A percentile compares a stretch with the other conserved stretches of the same genome.
phyloP scores from a whole-genome alignment of 2,888 invertebrate genomes.

The Achlya flavicornis region DNA sequence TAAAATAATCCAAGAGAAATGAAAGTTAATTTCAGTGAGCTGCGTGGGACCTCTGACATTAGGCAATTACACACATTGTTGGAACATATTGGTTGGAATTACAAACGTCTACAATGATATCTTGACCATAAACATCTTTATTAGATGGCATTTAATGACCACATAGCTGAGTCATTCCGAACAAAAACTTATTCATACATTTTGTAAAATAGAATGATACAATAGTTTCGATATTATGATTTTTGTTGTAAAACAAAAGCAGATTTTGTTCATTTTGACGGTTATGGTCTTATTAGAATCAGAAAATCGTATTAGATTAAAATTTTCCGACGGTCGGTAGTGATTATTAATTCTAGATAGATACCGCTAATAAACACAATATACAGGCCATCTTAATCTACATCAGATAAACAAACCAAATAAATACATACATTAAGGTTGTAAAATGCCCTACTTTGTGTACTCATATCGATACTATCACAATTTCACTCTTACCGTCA shows the following conservation, averaged over 20 bases:
- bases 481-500: conserved; percentile 37
- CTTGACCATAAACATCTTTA: conserved; percentile 43
- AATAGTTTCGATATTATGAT: not conserved
- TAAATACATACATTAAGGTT: not conserved
- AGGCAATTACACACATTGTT: conserved; percentile 63
- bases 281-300: not conserved
- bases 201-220: not conserved
- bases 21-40: conserved; percentile 31
- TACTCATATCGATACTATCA: conserved; percentile 19
- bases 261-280: not conserved
- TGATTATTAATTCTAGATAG: not conserved
- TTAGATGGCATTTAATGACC: conserved; percentile 37
- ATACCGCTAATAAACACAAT: not conserved
- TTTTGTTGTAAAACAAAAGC: not conserved
- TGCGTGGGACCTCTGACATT: conserved; percentile 56
- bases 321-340: not conserved
- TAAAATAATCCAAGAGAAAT: conserved; percentile 36
- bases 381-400: not conserved
- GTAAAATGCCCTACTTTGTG: not conserved
- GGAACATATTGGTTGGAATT: conserved; percentile 41
- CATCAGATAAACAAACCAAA: not conserved
- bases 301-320: not conserved
- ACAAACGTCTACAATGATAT: conserved; percentile 31
- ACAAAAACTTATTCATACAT: conserved; percentile 11
- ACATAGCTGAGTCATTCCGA: conserved; percentile 34